A percentile compares a stretch with the other conserved stretches of the same genome.
phyloP scores from a whole-genome alignment of 2,113 vertebrate genomes.

The Nettapus auritus region DNA sequence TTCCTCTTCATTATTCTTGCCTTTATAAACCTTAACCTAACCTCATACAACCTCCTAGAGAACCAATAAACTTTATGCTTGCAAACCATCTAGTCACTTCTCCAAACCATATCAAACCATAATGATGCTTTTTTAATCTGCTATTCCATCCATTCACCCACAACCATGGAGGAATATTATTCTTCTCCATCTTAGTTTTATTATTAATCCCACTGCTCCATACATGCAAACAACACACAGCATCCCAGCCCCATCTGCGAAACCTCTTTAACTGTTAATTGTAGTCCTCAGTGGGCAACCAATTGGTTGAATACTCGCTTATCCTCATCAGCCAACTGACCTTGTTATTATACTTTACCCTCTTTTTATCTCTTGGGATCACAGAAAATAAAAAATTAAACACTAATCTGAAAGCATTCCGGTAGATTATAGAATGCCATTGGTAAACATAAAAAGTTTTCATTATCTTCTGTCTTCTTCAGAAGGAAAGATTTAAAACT shows the following conservation, averaged over 20 bases:
- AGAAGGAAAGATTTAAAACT: background rate
- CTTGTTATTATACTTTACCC: background rate
- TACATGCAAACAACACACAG: background rate
- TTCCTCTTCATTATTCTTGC: background rate
- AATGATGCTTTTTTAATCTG: constrained; percentile 7
- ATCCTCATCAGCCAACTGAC: background rate
- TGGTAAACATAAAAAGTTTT: background rate
- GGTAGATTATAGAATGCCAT: background rate
- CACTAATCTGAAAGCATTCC: background rate
- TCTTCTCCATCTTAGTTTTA: background rate
- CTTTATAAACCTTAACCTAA: background rate
- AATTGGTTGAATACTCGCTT: background rate
- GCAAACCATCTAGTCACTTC: background rate
- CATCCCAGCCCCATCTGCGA: background rate
- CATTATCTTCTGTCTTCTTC: background rate
- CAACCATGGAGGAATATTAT: background rate
- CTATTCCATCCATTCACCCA: constrained; percentile 9
- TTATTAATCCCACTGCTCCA: background rate
- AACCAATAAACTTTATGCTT: background rate
- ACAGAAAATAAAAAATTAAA: background rate
- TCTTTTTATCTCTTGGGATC: background rate
- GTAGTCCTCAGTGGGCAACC: background rate
- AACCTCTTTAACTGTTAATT: background rate
- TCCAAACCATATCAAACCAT: background rate
- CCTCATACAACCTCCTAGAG: background rate